Conservation (phyloP, 2,113 vertebrate genomes). For the Microcebus tavaratra region DNA sequence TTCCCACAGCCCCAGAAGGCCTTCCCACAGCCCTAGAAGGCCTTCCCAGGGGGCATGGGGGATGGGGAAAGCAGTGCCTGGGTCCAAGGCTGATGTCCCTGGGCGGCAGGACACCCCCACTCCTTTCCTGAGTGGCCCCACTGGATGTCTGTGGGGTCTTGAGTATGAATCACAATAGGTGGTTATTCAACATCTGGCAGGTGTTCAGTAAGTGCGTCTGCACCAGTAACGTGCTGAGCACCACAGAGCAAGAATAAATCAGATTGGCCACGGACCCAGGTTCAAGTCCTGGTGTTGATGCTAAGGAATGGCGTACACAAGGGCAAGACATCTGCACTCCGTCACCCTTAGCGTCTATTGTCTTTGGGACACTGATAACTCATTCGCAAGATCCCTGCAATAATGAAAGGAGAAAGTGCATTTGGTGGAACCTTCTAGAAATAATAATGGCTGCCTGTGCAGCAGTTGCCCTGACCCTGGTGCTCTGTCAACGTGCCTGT, state of each 20-base stretch:
- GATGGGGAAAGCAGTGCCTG: rapidly evolving
- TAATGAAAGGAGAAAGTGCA: not conserved
- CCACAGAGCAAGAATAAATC: rapidly evolving
- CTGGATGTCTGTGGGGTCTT: no score
- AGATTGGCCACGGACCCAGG: not conserved
- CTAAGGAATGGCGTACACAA: not conserved
- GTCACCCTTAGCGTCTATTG: not conserved
- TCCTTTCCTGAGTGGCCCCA: not conserved
- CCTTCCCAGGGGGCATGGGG: no score
- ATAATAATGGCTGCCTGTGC: rapidly evolving
- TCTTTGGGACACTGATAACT: not conserved
- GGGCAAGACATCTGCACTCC: not conserved
- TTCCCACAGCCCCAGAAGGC: not conserved
- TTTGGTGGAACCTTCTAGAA: rapidly evolving
- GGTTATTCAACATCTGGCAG: not conserved
- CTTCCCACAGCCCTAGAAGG: no score
- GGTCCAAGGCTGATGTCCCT: rapidly evolving
- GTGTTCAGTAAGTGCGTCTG: rapidly evolving
- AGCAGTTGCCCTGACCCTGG: rapidly evolving
- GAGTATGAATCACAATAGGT: not conserved
- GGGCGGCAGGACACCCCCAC: rapidly evolving
- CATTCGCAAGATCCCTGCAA: not conserved
- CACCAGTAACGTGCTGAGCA: no score
- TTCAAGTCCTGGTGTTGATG: not conserved
- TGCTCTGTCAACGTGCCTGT: not conserved